Conservation (phyloP, 2,113 vertebrate species). For the Oncorhynchus keta region DNA sequence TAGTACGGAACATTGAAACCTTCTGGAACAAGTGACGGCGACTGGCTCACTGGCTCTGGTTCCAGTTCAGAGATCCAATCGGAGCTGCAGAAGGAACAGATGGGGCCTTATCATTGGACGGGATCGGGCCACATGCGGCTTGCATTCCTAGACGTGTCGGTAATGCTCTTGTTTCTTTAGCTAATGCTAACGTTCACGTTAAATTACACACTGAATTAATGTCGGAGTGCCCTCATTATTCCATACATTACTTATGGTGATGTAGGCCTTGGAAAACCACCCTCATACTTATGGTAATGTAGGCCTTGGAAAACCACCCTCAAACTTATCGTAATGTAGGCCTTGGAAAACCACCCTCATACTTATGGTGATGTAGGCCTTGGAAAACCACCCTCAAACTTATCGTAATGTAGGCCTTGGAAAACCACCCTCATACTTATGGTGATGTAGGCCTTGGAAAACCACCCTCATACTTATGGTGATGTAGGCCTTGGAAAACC, state of each 20-base stretch:
- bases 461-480: too few relatives aligned
- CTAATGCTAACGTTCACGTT: slow-evolving; percentile 54
- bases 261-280: not conserved
- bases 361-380: too few relatives aligned
- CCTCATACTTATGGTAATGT: not conserved
- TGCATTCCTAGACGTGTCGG: slow-evolving; percentile 77
- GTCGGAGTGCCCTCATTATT: slow-evolving; percentile 28
- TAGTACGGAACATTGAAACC: slow-evolving; percentile 17
- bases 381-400: not conserved
- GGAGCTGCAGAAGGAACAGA: slow-evolving; percentile 70
- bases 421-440: not conserved
- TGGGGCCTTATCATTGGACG: slow-evolving; percentile 73
- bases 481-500: too few relatives aligned
- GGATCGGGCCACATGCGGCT: slow-evolving; percentile 62
- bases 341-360: not conserved
- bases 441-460: not conserved
- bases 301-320: not conserved
- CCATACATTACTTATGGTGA: not conserved
- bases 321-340: not conserved
- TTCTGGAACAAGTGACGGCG: slow-evolving; percentile 51
- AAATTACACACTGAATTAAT: slow-evolving; percentile 60
- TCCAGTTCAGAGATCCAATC: slow-evolving; percentile 53
- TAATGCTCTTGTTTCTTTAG: slow-evolving; percentile 70
- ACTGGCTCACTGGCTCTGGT: slow-evolving; percentile 45
- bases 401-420: not conserved